Evolutionary conservation across 2,888 invertebrate species (phyloP).

Genomic region (Acanthosepion lycidas): DNA sequence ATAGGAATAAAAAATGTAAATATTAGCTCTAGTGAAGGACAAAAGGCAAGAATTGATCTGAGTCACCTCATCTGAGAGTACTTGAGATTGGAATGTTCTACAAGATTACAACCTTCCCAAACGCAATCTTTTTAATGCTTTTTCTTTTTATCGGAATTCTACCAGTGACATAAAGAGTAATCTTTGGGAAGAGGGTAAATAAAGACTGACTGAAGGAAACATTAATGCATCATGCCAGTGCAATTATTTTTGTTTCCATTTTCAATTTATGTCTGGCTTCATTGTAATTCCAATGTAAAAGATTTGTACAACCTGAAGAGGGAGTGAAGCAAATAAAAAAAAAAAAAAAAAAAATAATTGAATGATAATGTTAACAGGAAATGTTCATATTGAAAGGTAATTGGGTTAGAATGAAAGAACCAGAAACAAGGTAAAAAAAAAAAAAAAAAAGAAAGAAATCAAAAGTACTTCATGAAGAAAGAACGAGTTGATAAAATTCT

Average conservation of each 20-base stretch:
- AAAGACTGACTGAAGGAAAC: neutral
- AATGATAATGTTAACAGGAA: conserved; percentile 33
- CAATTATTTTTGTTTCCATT: conserved; percentile 20
- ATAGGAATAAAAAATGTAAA: neutral
- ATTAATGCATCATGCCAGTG: conserved; percentile 2
- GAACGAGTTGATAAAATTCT: too few species aligned
- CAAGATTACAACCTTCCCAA: neutral
- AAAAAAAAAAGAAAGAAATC: neutral
- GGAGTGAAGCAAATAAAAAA: neutral
- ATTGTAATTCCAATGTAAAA: neutral
- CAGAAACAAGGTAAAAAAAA: neutral
- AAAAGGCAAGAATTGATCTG: neutral
- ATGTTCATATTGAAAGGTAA: neutral
- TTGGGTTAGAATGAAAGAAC: neutral
- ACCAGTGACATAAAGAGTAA: neutral
- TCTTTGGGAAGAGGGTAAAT: neutral
- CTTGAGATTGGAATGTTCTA: neutral
- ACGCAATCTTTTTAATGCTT: neutral
- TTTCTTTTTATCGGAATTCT: neutral
- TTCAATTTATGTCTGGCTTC: neutral
- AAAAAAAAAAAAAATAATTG: neutral
- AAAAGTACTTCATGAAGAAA: too few species aligned
- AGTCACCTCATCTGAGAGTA: neutral
- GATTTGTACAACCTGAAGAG: neutral
- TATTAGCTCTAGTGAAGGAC: neutral